Evolutionary conservation across 2,888 invertebrate genomes (phyloP).

Genomic region (Pyrocoelia pectoralis): DNA sequence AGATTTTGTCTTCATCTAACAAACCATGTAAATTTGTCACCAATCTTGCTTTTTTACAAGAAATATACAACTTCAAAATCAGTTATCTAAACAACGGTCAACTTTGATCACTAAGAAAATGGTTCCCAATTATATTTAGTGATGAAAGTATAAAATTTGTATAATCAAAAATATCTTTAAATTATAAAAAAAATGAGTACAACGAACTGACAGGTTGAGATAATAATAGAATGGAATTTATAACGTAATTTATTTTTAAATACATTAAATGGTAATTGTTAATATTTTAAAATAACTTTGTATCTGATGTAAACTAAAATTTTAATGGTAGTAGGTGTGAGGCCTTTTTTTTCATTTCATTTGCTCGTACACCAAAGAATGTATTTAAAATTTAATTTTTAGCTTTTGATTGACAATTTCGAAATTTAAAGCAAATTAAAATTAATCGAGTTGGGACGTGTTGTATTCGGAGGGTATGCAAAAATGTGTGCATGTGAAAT

Average conservation of each 20-base stretch:
- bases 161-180: no score
- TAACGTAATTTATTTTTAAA: not conserved
- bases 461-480: no score
- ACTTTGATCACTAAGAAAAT: no score
- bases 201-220: not conserved
- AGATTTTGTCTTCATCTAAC: no score
- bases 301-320: not conserved
- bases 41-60: no score
- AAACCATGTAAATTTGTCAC: no score
- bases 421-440: not conserved
- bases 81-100: no score
- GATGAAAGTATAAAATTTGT: no score
- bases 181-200: not conserved
- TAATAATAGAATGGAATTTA: conserved; percentile 4
- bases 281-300: no score
- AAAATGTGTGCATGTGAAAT: no score
- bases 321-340: not conserved
- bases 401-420: not conserved
- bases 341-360: not conserved
- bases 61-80: no score
- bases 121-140: no score
- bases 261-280: not conserved
- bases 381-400: not conserved
- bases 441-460: not conserved
- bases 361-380: not conserved